Percentiles rank a stretch among this genome's conserved stretches.
phyloP scores from a whole-genome alignment of 1,140 invertebrate genomes.

The Oryctes rhinoceros region DNA sequence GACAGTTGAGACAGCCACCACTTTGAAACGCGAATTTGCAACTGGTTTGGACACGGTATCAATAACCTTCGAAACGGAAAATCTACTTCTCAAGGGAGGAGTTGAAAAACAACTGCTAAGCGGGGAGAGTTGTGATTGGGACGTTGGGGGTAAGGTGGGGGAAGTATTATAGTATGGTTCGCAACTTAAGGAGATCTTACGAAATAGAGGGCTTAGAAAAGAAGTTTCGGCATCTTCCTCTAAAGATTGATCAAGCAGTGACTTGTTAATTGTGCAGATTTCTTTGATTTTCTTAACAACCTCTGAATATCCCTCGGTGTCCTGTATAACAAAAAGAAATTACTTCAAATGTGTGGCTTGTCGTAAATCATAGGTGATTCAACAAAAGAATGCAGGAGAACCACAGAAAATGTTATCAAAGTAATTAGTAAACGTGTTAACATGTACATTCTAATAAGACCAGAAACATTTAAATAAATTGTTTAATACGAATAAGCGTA shows the following conservation, averaged over 20 bases:
- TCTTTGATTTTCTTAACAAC: constrained; percentile 36
- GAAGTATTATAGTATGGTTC: constrained; percentile 30
- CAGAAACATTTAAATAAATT: too few relatives aligned
- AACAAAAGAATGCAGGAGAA: too few relatives aligned
- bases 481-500: too few relatives aligned
- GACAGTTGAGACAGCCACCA: constrained; percentile 7
- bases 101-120: constrained; percentile 2
- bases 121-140: not conserved
- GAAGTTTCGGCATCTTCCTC: not conserved
- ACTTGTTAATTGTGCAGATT: constrained; percentile 35
- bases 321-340: not conserved
- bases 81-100: not conserved
- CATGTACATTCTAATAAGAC: too few relatives aligned
- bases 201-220: not conserved
- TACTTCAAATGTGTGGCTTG: not conserved
- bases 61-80: not conserved
- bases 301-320: constrained; percentile 19
- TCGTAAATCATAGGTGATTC: too few relatives aligned
- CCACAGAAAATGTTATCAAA: too few relatives aligned
- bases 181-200: constrained; percentile 24
- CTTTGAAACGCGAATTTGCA: constrained; percentile 24
- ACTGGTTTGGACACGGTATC: constrained; percentile 4
- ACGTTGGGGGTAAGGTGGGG: not conserved
- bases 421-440: too few relatives aligned
- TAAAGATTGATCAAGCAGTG: not conserved